These are phyloP conservation scores for Drosophila bocki DNA, from an alignment of 1,140 invertebrate species.

Conservation along the genomic window DNA sequence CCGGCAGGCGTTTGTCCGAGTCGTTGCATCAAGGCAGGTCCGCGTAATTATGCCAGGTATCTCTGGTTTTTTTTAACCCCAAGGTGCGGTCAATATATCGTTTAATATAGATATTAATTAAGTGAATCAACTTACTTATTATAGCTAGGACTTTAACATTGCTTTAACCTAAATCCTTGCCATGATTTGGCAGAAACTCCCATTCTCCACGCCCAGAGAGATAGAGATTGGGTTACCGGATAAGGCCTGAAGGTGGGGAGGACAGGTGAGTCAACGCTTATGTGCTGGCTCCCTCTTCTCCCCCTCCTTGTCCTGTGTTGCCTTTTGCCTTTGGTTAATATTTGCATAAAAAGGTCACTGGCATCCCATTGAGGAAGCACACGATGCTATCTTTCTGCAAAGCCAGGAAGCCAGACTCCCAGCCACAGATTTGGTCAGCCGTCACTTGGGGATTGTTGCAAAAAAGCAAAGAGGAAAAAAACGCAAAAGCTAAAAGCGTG, in stretches of 20 bases:
- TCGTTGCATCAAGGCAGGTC: constrained; percentile 2
- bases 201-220: constrained; percentile 8
- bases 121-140: background rate
- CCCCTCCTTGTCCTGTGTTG: background rate
- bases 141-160: too few species aligned
- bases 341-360: constrained; percentile 83
- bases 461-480: too few species aligned
- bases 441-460: constrained; percentile 8
- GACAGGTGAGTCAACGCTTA: constrained; percentile 29
- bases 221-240: constrained; percentile 35
- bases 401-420: background rate
- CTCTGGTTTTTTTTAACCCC: background rate
- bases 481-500: background rate
- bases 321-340: constrained; percentile 52
- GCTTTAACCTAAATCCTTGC: background rate
- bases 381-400: constrained; percentile 9
- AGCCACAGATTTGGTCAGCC: constrained; percentile 21
- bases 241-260: constrained; percentile 5
- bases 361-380: constrained; percentile 56
- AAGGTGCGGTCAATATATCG: background rate
- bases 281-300: constrained; percentile 19
- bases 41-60: constrained; percentile 6
- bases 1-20: constrained; percentile 14
- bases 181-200: background rate
- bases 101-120: background rate